These are phyloP conservation scores for Lipophrys pholis DNA, from an alignment of 2,113 vertebrate species.

Conservation along the genomic window DNA sequence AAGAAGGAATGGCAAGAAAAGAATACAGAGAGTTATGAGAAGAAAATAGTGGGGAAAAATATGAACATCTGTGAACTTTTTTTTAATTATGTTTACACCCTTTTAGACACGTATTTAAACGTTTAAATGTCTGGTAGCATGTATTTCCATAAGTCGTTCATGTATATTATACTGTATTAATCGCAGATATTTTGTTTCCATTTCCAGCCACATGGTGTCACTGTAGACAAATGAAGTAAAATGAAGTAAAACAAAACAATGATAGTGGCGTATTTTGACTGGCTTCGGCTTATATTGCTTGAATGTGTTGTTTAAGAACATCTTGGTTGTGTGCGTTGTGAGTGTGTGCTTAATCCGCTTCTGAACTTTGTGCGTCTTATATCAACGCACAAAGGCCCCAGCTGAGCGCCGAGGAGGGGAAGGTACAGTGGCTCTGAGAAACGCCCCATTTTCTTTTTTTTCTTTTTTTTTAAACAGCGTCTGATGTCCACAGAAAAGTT, in stretches of 20 bases:
- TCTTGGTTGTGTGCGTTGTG: not conserved
- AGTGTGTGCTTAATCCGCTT: not conserved
- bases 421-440: constrained; percentile 39
- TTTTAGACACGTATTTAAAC: too few species aligned
- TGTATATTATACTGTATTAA: too few species aligned
- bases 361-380: not conserved
- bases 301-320: not conserved
- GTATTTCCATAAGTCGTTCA: too few species aligned
- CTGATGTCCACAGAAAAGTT: constrained; percentile 61
- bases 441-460: constrained; percentile 54
- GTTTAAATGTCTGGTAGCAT: too few species aligned
- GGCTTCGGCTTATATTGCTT: not conserved
- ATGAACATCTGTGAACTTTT: too few species aligned
- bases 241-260: constrained; percentile 47
- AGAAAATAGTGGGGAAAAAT: too few species aligned
- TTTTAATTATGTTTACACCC: too few species aligned
- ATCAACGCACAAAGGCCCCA: not conserved
- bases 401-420: constrained; percentile 9
- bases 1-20: too few species aligned
- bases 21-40: too few species aligned
- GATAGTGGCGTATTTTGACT: not conserved
- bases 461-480: not conserved
- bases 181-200: too few species aligned
- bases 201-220: constrained; percentile 59
- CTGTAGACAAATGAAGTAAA: constrained; percentile 49